Conservation (phyloP, 1,140 invertebrate genomes). For the Macrocentrus cingulum region DNA sequence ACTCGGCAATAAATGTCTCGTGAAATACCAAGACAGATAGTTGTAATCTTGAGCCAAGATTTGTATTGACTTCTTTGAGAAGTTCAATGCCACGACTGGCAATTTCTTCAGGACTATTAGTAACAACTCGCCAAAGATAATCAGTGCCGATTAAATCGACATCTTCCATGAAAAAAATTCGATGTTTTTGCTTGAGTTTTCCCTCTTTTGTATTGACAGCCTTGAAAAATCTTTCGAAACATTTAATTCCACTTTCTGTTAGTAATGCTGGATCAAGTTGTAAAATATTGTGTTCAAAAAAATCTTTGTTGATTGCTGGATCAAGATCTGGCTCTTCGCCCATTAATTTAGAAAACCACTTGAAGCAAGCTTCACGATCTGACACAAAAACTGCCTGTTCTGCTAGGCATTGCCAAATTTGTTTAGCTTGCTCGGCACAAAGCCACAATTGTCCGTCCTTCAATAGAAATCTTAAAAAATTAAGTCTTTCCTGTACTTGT, state of each 20-base stretch:
- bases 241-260: conserved; percentile 95
- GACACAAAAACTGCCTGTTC: conserved; percentile 88
- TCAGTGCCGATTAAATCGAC: conserved; percentile 93
- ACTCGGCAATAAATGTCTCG: conserved; percentile 87
- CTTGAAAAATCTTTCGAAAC: conserved; percentile 94
- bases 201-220: conserved; percentile 95
- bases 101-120: conserved; percentile 87
- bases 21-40: conserved; percentile 76
- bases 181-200: conserved; percentile 84
- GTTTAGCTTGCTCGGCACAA: conserved; percentile 93
- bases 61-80: conserved; percentile 91
- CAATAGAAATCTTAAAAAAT: conserved; percentile 88
- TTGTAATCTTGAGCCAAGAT: conserved; percentile 83
- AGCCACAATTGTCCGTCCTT: conserved; percentile 95
- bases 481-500: conserved; percentile 92
- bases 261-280: conserved; percentile 88
- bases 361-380: conserved; percentile 95
- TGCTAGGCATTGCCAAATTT: conserved; percentile 96
- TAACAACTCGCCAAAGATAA: conserved; percentile 93
- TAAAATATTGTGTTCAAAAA: conserved; percentile 94
- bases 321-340: conserved; percentile 96
- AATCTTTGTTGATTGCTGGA: conserved; percentile 93
- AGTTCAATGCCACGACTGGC: conserved; percentile 88
- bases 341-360: conserved; percentile 99
- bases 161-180: conserved; percentile 80